A percentile compares a stretch with the other conserved stretches of the same genome.
Evolutionary conservation across 1,140 invertebrate species (phyloP).

Genomic region (Aphaenogaster floridana): DNA sequence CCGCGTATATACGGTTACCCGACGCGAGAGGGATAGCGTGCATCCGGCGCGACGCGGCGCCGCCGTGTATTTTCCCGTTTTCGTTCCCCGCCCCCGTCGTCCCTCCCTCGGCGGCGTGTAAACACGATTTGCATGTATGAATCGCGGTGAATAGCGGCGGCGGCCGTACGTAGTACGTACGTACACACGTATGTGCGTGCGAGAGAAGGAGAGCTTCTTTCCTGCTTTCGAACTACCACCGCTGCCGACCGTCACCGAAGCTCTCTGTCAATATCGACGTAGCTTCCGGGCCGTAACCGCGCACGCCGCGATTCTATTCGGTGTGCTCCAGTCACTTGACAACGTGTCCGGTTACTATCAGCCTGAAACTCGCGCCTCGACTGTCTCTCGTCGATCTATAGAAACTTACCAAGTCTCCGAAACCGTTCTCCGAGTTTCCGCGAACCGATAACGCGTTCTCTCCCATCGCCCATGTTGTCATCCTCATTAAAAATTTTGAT

Average conservation of each 20-base stretch:
- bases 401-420: constrained; percentile 53
- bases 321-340: constrained; percentile 38
- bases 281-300: constrained; percentile 31
- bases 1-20: constrained; percentile 30
- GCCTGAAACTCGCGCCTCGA: constrained; percentile 18
- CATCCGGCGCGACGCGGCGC: constrained; percentile 13
- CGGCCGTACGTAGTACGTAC: neutral
- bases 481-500: neutral
- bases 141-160: constrained; percentile 32
- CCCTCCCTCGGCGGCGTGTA: neutral
- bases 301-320: neutral
- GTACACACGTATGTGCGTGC: neutral
- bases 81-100: neutral
- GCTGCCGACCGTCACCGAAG: constrained; percentile 2
- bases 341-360: constrained; percentile 59
- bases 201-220: constrained; percentile 34
- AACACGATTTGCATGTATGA: constrained; percentile 57
- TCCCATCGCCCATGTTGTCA: neutral
- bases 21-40: constrained; percentile 28
- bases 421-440: constrained; percentile 41
- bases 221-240: neutral
- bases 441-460: constrained; percentile 68
- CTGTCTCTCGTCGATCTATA: constrained; percentile 49
- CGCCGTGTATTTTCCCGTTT: constrained; percentile 39
- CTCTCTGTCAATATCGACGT: constrained; percentile 34